Evolutionary conservation across 2,888 invertebrate genomes (phyloP).

Genomic region (Drosophila ustulata): DNA sequence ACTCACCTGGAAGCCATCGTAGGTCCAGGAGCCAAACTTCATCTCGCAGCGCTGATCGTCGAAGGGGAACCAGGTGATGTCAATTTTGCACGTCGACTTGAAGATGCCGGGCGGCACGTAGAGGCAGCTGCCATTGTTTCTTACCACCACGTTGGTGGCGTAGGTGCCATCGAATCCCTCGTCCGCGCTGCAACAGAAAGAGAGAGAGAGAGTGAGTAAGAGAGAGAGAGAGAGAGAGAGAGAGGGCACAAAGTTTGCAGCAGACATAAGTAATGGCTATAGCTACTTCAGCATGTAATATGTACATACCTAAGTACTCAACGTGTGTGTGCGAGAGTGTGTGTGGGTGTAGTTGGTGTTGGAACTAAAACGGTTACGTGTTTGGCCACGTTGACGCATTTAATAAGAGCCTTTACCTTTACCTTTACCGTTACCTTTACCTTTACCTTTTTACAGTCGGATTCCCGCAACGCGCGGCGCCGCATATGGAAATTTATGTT

Average conservation of each 20-base stretch:
- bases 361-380: constrained; percentile 32
- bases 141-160: constrained; percentile 98
- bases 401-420: constrained; percentile 35
- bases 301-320: constrained; percentile 19
- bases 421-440: not conserved
- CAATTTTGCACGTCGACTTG: constrained; percentile 99
- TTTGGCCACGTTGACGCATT: constrained; percentile 53
- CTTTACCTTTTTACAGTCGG: constrained; percentile 40
- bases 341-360: constrained; percentile 18
- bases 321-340: not conserved
- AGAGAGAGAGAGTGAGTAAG: constrained; percentile 13
- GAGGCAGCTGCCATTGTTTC: constrained; percentile 96
- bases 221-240: constrained; percentile 9
- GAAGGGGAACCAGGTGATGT: constrained; percentile 99
- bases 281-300: constrained; percentile 19
- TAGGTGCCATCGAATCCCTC: constrained; percentile 99
- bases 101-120: constrained; percentile 99
- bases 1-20: constrained; percentile 96
- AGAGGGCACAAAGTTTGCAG: constrained; percentile 1
- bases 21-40: constrained; percentile 99
- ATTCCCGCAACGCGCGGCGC: constrained; percentile 30
- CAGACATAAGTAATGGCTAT: constrained; percentile 38
- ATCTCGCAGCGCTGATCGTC: constrained; percentile 99
- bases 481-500: constrained; percentile 65
- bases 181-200: constrained; percentile 91